Base-by-base conservation (phyloP, 2,113 vertebrate genomes). In the Saimiri boliviensis region DNA sequence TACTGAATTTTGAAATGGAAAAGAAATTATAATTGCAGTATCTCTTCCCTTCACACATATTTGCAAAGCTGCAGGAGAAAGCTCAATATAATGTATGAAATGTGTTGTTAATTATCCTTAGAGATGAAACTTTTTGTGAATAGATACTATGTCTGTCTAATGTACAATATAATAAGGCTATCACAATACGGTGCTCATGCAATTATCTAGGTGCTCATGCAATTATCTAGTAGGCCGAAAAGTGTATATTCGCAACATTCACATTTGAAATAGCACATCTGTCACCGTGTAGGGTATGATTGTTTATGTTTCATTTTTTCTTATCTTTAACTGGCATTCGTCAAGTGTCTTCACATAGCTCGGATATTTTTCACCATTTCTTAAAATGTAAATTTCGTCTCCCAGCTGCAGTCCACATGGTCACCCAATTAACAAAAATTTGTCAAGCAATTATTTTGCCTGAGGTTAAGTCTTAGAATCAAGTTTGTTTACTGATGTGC, bases 1-100 rank as follows among this genome's bases (percentile, higher is more conserved):
- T 70, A 89, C 10, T 73, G 70, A 81, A 49, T 60, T 92, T 92
- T 54, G 68, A 94, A 89, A 89, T 86, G n/a, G 37, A 12, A 66
- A 82, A 82, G 66, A 35, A 68, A 66, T 52, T 6, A 37, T 90
- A 86, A 63, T 35, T 81, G 21, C 3, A 89, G 6, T 68, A 83
- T 86, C 19, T 90, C 19, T 86, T 89, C 12, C 60, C 16, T 54
- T 3, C 2, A 68, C 17, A 23, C 66, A 73, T 66, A 63, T 80
- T 91, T 73, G 8, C 12, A 90, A 82, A 52, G 71, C 23, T 71
- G 27, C 1, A 58, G 30, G 27, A 5, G 17, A 81, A 71, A 63
- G 11, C 8, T 58, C 25, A 76, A 12, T 27, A 56, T 37, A 35
- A 90, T 86, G 23, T 32, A 37, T 47, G 40, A 89, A 60, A 71